Evolutionary conservation across 2,888 invertebrate species (phyloP).

Genomic region (Carterocephalus palaemon): DNA sequence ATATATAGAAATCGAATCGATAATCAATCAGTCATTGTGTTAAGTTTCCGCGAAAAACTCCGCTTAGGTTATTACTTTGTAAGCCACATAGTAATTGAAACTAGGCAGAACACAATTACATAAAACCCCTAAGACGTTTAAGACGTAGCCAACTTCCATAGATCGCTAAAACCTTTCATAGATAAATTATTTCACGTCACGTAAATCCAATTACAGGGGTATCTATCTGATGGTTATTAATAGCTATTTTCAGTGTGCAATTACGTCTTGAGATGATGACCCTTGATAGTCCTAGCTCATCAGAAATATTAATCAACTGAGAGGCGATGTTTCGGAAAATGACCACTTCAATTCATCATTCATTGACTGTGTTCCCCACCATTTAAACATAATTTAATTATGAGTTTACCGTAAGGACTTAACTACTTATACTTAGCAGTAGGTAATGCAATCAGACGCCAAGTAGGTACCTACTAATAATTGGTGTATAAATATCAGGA

Average conservation of each 20-base stretch:
- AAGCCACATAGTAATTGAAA: too few species aligned
- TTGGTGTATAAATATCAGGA: too few species aligned
- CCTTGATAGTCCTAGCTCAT: conserved; percentile 27
- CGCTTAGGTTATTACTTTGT: too few species aligned
- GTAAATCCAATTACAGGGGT: conserved; percentile 23
- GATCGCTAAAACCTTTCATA: conserved; percentile 17
- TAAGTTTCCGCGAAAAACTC: too few species aligned
- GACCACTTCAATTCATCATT: conserved; percentile 15
- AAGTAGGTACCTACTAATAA: too few species aligned
- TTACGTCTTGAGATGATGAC: conserved; percentile 27
- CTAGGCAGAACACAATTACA: too few species aligned
- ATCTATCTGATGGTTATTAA: conserved; percentile 21
- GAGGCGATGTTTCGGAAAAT: conserved; percentile 20
- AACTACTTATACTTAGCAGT: too few species aligned
- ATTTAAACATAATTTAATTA: background rate
- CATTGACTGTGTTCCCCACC: background rate
- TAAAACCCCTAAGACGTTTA: background rate
- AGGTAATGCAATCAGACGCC: too few species aligned
- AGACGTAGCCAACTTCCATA: conserved; percentile 8
- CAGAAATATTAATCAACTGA: conserved; percentile 31
- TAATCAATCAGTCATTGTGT: too few species aligned
- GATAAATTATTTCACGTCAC: conserved; percentile 22
- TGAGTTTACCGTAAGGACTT: background rate
- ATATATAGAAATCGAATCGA: too few species aligned
- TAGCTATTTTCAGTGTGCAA: conserved; percentile 22